Evolutionary conservation across 2,888 invertebrate genomes (phyloP), one percentile per base, ranked within the genome.

Genomic region (Furcula furcula): DNA sequence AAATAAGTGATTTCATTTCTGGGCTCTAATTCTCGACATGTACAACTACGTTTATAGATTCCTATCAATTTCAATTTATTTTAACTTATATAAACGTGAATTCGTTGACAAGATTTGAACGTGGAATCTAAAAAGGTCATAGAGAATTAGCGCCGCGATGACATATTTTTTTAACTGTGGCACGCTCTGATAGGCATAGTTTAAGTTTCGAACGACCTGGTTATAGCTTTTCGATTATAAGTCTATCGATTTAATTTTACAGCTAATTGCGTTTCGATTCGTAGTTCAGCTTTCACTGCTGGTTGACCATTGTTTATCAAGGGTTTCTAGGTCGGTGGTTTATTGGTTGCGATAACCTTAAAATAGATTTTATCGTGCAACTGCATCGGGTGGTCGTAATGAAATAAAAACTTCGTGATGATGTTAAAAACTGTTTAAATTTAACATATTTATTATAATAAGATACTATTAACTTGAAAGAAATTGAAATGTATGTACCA

Each of bases 201-300:
- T 23, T 40, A 35, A 40, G 39, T 39, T 40, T 50, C 39, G 43
- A 15, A 33, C 38, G 53, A 62, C 62, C 65, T 60, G 67, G 54
- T n/a, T 67, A 52, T 46, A 35, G 26, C 13, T 26, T 26, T 44
- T 57, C 40, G 42, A 62, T 63, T 55, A 55, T 60, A 49, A 47
- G 59, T 57, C 56, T 55, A 65, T 68, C 57, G 63, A 59, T 65
- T 62, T 65, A 54, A 60, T 69, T 59, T 65, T 66, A 63, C 65
- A 63, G 44, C 48, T 62, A 62, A 60, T 67, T 57, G 54, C 39
- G 34, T 62, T 61, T 67, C 48, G 51, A 62, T 60, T 58, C 49
- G 22, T 39, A 37, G 54, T 65, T 60, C 50, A 59, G 65, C 75
- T 75, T 75, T 74, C 74, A 55, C 67, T 64, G 39, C 56, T 43